Base-by-base conservation (phyloP, 2,113 vertebrate species). In the Lycaon pictus region DNA sequence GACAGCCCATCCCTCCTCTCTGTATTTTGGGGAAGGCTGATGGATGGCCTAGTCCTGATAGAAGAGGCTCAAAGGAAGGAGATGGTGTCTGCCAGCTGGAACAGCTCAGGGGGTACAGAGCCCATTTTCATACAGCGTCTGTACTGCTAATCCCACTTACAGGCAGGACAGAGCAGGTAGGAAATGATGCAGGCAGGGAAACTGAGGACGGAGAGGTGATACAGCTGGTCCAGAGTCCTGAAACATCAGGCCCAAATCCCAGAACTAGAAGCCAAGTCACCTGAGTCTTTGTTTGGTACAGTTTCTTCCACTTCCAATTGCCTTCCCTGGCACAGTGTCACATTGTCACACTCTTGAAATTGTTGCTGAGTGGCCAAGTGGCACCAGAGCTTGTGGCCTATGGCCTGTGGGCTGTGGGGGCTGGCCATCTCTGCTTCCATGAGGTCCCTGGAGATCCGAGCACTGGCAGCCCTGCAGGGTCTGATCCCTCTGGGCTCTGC, bases 371-470 rank as follows among this genome's bases (percentile, higher is more conserved):
- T 29, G 56, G 35, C 12, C 43, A 11, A 58, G 56, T 20, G 51
- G n/a, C n/a, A 53, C 56, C 56, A 0, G 32, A 51, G 6, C 48
- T 63, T 19, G 48, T 51, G 35, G 69, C 15, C 3, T 65, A 58
- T 17, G 43, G 55, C 74, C 58, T 29, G 29, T 37, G 23, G 37
- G 55, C 1, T 0, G 6, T 2, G 19, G 37, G 23, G 22, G 10
- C n/a, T 1, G 53, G 43, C 19, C 19, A 2, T 43, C 53, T 53
- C 23, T 51, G 67, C 65, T 23, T 58, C 51, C 51, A 25, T n/a
- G 0, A 1, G 9, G 16, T 5, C 35, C 51, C 3, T 0, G 67
- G 25, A 17, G 51, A 23, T 32, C 43, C 7, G 7, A 20, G 10
- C 7, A 2, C 10, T 0, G 2, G 22, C 7, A 11, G 37, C 22